Conservation (phyloP, 2,888 invertebrate genomes). For the Steromphala cineraria region DNA sequence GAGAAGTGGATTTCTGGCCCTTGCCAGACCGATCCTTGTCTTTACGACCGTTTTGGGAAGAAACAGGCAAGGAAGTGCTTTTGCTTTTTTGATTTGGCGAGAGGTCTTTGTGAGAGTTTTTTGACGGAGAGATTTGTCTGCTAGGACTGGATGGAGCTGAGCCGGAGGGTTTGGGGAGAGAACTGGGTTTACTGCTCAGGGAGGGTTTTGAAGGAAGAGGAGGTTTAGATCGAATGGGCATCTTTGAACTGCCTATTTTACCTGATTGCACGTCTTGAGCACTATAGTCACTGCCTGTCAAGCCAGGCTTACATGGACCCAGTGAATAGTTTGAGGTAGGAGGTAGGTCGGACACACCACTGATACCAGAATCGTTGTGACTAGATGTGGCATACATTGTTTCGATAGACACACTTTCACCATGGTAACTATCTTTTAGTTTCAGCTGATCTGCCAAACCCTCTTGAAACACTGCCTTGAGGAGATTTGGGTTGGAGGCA, state of each 20-base stretch:
- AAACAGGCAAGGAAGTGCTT: constrained; percentile 26
- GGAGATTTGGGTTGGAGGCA: constrained; percentile 92
- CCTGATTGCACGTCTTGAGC: constrained; percentile 32
- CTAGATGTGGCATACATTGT: constrained; percentile 43
- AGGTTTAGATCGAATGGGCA: constrained; percentile 48
- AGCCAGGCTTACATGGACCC: constrained; percentile 20
- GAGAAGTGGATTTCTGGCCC: constrained; percentile 12
- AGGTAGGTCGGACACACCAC: constrained; percentile 20
- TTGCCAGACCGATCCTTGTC: constrained; percentile 19
- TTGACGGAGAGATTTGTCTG: constrained; percentile 22
- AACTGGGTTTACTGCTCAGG: constrained; percentile 25
- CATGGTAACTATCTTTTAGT: constrained; percentile 21
- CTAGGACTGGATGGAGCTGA: constrained; percentile 38
- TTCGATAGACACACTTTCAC: constrained; percentile 20
- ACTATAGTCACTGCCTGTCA: constrained; percentile 18
- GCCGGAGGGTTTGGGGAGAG: constrained; percentile 23
- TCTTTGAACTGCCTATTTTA: constrained; percentile 1
- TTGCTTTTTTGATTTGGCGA: constrained; percentile 30
- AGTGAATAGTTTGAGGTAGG: constrained; percentile 34
- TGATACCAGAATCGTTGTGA: constrained; percentile 40
- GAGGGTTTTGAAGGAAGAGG: constrained; percentile 62
- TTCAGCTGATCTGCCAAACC: constrained; percentile 8
- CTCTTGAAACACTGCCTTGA: constrained; percentile 47
- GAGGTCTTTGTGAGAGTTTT: constrained; percentile 28
- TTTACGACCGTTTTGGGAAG: constrained; percentile 18